Conservation (phyloP, 1,140 invertebrate species). For the Yoshiicerus persimilis region DNA sequence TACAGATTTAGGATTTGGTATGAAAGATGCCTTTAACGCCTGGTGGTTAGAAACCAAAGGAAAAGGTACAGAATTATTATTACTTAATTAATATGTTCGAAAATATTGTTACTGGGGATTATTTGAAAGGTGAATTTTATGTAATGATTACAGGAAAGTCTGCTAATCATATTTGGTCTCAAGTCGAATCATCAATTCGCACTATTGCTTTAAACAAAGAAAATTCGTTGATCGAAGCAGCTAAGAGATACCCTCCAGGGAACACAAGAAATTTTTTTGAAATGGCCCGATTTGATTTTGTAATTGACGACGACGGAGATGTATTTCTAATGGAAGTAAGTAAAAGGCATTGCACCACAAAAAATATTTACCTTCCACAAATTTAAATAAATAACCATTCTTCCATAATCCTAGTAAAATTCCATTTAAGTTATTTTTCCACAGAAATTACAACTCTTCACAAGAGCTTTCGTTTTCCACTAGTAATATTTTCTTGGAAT, state of each 20-base stretch:
- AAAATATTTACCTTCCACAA: no score
- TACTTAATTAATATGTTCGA: background rate
- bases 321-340: constrained; percentile 82
- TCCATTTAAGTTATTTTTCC: no score
- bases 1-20: constrained; percentile 71
- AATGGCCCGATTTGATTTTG: constrained; percentile 89
- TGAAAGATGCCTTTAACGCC: constrained; percentile 84
- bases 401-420: background rate
- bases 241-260: constrained; percentile 57
- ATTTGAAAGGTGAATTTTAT: background rate
- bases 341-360: no score
- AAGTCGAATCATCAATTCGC: constrained; percentile 76
- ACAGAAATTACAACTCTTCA: no score
- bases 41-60: constrained; percentile 14
- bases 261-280: constrained; percentile 82
- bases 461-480: no score
- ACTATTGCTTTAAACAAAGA: constrained; percentile 76
- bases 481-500: no score
- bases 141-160: constrained; percentile 62
- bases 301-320: constrained; percentile 83
- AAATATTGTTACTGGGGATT: no score
- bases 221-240: constrained; percentile 56
- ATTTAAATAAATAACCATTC: no score
- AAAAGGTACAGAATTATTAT: background rate
- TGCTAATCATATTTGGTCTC: constrained; percentile 74